Percentiles rank a stretch among this genome's conserved stretches.
Evolutionary conservation across 2,797 vertebrate species (phyloP).

Genomic region (Chaunax sp.): DNA sequence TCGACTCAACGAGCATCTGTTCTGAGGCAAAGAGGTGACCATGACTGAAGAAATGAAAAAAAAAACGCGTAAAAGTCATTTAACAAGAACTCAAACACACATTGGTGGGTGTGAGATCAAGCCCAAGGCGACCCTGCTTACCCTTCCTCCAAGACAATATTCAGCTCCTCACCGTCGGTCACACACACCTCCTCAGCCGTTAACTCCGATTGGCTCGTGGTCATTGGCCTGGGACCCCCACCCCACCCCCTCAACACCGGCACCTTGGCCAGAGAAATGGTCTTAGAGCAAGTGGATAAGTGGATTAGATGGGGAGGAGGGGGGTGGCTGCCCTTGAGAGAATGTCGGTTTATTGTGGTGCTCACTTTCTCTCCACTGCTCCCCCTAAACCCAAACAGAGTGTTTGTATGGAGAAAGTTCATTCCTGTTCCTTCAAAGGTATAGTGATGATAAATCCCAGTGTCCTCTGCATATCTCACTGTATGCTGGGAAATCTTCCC

Average conservation of each 20-base stretch:
- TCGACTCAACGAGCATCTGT: neutral
- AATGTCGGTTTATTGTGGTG: constrained; percentile 16
- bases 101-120: neutral
- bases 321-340: constrained; percentile 31
- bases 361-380: no score
- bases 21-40: neutral
- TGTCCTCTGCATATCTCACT: no score
- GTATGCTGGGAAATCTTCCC: no score
- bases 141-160: constrained; percentile 13
- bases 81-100: neutral
- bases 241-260: neutral
- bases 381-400: no score
- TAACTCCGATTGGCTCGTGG: constrained; percentile 13
- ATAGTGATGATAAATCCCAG: neutral
- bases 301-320: constrained; percentile 14
- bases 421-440: neutral
- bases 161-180: neutral
- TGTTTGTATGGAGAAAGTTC: no score
- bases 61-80: neutral
- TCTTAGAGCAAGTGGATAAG: constrained; percentile 15
- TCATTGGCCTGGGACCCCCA: constrained; percentile 8
- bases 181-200: neutral
- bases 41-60: neutral
- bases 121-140: neutral
- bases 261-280: constrained; percentile 10